A percentile compares a stretch with the other conserved stretches of the same genome.
Evolutionary conservation across 1,140 invertebrate genomes (phyloP).

Genomic region (Rhopalosiphum maidis): DNA sequence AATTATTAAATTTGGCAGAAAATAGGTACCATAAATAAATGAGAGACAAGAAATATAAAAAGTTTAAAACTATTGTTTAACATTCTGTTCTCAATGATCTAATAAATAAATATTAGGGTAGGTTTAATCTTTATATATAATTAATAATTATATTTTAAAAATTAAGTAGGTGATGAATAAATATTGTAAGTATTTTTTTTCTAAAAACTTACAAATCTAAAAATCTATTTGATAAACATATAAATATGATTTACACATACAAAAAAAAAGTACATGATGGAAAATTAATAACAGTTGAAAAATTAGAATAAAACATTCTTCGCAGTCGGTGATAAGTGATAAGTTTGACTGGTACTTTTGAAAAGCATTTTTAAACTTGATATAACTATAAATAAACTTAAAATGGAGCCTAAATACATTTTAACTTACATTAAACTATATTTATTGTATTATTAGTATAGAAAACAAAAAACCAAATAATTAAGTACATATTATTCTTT

Average conservation of each 20-base stretch:
- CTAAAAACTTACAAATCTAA: not conserved
- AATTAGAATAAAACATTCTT: not conserved
- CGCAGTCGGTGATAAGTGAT: not conserved
- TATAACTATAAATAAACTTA: not conserved
- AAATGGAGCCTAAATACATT: not conserved
- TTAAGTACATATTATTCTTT: no score
- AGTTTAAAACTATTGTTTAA: not conserved
- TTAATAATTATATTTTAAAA: not conserved
- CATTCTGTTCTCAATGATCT: not conserved
- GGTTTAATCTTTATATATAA: not conserved
- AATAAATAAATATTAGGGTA: not conserved
- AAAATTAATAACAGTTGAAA: not conserved
- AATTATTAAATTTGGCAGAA: not conserved
- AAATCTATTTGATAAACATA: no score
- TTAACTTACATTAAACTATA: not conserved
- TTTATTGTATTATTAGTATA: not conserved
- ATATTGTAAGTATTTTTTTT: not conserved
- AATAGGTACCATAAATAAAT: not conserved
- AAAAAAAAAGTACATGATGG: not conserved
- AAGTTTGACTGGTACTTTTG: not conserved
- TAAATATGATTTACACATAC: not conserved
- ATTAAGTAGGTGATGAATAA: not conserved
- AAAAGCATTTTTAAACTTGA: not conserved
- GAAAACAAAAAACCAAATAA: not conserved
- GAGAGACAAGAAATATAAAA: not conserved